phyloP scores from a whole-genome alignment of 2,113 vertebrate genomes.

The Symphodus melops region DNA sequence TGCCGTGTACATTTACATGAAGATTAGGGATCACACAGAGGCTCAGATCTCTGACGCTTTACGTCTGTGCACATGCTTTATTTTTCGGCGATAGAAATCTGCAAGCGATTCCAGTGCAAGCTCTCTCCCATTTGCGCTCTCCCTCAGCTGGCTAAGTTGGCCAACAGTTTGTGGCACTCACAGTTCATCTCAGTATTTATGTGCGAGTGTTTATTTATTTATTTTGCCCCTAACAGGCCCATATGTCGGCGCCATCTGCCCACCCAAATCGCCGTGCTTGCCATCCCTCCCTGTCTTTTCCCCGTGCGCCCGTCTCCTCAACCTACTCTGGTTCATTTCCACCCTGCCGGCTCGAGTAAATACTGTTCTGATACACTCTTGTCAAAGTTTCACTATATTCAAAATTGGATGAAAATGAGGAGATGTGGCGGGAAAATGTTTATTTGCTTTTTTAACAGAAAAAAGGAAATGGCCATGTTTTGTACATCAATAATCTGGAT shows the following conservation, averaged over 20 bases:
- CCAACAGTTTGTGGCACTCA: conserved; percentile 63
- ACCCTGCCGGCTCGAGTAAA: conserved; percentile 4
- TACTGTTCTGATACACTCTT: conserved; percentile 30
- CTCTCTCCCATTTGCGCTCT: conserved; percentile 23
- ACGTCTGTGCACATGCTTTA: conserved; percentile 5
- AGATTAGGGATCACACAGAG: conserved; percentile 42
- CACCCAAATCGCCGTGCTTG: conserved; percentile 61
- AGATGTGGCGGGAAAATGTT: too few relatives aligned
- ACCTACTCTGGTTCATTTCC: conserved; percentile 47
- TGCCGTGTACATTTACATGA: conserved; percentile 21
- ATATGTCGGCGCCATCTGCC: conserved; percentile 84
- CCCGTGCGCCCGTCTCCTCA: conserved; percentile 44
- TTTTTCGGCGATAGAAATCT: conserved; percentile 36
- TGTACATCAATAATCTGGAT: neutral
- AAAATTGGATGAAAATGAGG: neutral
- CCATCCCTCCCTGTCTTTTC: conserved; percentile 50
- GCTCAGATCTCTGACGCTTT: conserved; percentile 43
- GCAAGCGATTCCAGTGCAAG: conserved; percentile 17
- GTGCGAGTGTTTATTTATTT: conserved; percentile 73
- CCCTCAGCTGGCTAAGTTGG: conserved; percentile 53
- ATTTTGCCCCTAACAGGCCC: conserved; percentile 78
- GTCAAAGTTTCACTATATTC: conserved; percentile 39
- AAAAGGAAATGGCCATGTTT: neutral
- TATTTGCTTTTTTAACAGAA: too few relatives aligned
- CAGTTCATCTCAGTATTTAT: conserved; percentile 73